Evolutionary conservation across 64 coral and sea anemone species (phyloP), one percentile per base, ranked within the genome.

Genomic region (Actinia tenebrosa): DNA sequence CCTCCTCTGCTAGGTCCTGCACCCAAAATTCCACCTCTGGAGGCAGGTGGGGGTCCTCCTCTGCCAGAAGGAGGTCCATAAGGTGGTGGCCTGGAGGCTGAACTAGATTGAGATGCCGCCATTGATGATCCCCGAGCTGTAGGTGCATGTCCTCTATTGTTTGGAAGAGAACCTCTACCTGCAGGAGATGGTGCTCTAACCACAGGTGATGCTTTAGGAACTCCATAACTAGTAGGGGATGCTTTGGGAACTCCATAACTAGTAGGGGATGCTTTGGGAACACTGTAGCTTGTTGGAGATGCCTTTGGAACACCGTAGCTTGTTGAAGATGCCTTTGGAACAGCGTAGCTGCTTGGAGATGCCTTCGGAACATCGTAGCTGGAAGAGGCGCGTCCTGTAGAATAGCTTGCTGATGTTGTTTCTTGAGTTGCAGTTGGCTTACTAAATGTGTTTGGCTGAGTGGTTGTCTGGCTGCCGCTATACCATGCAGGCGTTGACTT

Each of bases 11-110:
- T 45, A 50, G 45, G 45, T 22, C 26, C 56, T 81, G 55, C 54
- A 80, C 88, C 80, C 46, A 64, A 23, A 44, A 89, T 53, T 45
- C 89, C 82, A 90, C 89, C 82, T 25, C 89, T 83, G 59, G 60
- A 61, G 15, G 60, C 54, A 44, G 89, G 44, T n/a, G 77, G 15
- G 50, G 83, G 81, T 79, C 83, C 84, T 61, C 89, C 69, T 63
- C 89, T 75, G 11, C 69, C 26, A 69, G 64, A 22, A 22, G 64
- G 1, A 7, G 64, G 64, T 69, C 64, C 64, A 50, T 50, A 50
- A 50, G 3, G 47, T 8, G 18, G 5, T n/a, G 18, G 19, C 8
- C 64, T 42, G n/a, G 79, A 81, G 7, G 79, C 17, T 83, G 80
- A 0, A 27, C 83, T 56, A 69, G 84, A 25, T 13, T 80, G 85